Base-by-base conservation (phyloP, 2,797 vertebrate species). In the Arrhamphus sclerolepis region DNA sequence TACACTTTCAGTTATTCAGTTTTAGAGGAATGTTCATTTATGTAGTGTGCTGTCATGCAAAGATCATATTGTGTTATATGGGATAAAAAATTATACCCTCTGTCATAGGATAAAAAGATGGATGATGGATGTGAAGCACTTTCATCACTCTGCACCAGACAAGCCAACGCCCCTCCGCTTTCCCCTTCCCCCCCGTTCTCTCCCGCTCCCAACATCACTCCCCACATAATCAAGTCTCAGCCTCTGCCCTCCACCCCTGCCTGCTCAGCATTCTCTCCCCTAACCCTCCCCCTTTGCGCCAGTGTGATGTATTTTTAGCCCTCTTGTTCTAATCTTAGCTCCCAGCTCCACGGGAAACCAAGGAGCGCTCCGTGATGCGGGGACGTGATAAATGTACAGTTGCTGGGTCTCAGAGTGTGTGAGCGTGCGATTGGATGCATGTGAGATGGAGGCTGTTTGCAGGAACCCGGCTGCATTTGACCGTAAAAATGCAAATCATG, bases 251-350 rank as follows among this genome's bases (percentile, higher is more conserved):
- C 21, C 46, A 2, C 6, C 57, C 48, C 53, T 75, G 76, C 65
- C 46, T 70, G 58, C 81, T 78, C 68, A 76, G 70, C 73, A 62
- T 42, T 68, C 67, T 47, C 20, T 13, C 31, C 11, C 8, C 1
- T 6, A 14, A 13, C 34, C 34, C 34, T 38, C 19, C 34, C 43
- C 24, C 53, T 42, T 46, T 9, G 9, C 56, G 60, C 61, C 65
- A 56, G 67, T 10, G 62, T 61, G 41, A 63, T 70, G 19, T 90
- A 91, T 90, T 91, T 91, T 84, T 92, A 89, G 87, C 78, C 47
- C 66, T 48, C 63, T 53, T 42, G 51, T 84, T 84, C 87, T 89
- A 88, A 85, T 88, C 70, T 89, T 91, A 90, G 89, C 78, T 83
- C 73, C 2, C 62, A 46, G 80, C 56, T 48, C 82, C 3, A 7